Evolutionary conservation across 2,113 vertebrate genomes (phyloP).

Genomic region (Hyperoodon ampullatus): DNA sequence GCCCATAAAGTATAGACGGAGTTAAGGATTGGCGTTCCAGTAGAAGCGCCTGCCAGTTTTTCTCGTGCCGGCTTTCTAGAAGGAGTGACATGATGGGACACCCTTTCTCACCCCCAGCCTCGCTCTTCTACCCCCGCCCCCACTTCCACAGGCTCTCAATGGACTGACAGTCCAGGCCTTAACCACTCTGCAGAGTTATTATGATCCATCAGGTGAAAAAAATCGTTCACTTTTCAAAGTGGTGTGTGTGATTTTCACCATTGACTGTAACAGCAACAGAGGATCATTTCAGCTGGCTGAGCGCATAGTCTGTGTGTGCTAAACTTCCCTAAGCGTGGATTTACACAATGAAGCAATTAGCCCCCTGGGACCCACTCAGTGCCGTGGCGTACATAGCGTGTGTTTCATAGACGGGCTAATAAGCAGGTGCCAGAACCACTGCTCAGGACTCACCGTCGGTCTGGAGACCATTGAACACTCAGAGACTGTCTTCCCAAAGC

Average conservation of each 20-base stretch:
- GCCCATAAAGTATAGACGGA: not conserved
- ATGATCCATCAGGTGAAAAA: constrained; percentile 35
- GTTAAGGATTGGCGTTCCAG: not conserved
- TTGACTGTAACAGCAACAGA: not conserved
- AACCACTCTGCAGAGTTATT: constrained; percentile 46
- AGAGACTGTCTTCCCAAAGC: not conserved
- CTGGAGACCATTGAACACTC: not conserved
- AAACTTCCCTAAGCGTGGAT: not conserved
- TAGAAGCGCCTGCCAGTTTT: rapidly evolving
- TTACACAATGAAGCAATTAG: not conserved
- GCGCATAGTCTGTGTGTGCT: not conserved
- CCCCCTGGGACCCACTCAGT: not conserved
- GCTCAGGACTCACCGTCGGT: rapidly evolving
- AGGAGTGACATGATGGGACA: not conserved
- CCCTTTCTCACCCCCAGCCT: not conserved
- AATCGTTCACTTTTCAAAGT: constrained; percentile 21
- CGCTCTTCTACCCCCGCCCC: rapidly evolving
- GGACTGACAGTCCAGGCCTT: not conserved
- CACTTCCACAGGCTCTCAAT: not conserved
- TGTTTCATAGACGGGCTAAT: rapidly evolving
- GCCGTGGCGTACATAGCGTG: rapidly evolving
- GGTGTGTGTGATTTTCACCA: not conserved
- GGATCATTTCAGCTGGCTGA: not conserved
- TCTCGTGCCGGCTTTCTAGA: not conserved
- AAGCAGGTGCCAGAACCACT: rapidly evolving